phyloP scores from a whole-genome alignment of 1,140 invertebrate genomes.

The Pseudomyrmex gracilis region DNA sequence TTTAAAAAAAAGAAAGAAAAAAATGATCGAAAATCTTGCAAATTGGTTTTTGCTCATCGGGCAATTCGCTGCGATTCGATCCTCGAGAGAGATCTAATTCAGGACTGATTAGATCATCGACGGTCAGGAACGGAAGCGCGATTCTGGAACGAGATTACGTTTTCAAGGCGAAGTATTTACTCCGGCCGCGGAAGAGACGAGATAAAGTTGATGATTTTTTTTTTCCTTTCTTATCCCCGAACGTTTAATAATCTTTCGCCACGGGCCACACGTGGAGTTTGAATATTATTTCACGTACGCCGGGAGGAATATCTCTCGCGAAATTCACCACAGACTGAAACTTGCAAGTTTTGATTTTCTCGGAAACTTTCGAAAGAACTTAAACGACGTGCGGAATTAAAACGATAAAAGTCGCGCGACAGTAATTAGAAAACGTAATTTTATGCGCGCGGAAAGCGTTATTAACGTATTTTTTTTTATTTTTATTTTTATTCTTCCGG shows the following conservation, averaged over 20 bases:
- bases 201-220: background rate
- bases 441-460: no score
- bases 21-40: slow-evolving; percentile 3
- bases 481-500: no score
- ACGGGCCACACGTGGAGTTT: no score
- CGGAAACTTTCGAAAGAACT: no score
- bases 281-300: background rate
- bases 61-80: slow-evolving; percentile 28
- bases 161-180: background rate
- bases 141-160: slow-evolving; percentile 49
- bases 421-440: no score
- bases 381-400: no score
- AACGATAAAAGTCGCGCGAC: no score
- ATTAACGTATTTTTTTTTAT: no score
- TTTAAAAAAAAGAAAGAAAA: no score
- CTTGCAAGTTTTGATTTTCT: no score
- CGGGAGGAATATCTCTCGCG: no score
- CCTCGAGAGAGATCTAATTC: slow-evolving; percentile 50
- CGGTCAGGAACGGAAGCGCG: slow-evolving; percentile 33
- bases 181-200: background rate
- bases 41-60: background rate
- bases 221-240: background rate
- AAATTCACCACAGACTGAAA: no score
- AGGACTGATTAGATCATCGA: slow-evolving; percentile 40
- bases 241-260: background rate